Percentiles rank a stretch among this genome's conserved stretches.
Conservation (phyloP, 1,140 invertebrate genomes). For the Brachionus koreanus region DNA sequence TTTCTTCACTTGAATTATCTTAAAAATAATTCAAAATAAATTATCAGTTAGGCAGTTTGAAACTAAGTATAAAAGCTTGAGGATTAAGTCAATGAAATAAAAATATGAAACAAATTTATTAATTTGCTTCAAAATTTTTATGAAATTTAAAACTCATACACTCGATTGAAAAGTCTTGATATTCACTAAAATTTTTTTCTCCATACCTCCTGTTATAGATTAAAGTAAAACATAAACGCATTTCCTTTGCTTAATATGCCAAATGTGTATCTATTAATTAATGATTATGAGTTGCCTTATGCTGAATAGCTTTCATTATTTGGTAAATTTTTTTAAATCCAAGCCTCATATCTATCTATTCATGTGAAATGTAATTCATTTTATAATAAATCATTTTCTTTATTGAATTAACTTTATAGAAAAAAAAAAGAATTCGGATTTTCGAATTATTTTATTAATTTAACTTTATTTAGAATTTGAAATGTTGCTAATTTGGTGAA, state of each 20-base stretch:
- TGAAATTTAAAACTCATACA: constrained; percentile 11
- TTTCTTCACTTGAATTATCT: constrained; percentile 40
- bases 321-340: not conserved
- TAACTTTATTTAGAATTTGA: not conserved
- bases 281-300: constrained; percentile 4
- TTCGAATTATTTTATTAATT: not conserved
- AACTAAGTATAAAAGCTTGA: constrained; percentile 9
- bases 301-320: constrained; percentile 13
- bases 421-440: not conserved
- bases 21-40: constrained; percentile 33
- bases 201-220: not conserved
- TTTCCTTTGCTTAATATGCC: constrained; percentile 22
- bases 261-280: constrained; percentile 36
- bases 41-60: not conserved
- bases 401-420: not conserved
- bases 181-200: not conserved
- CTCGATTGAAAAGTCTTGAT: constrained; percentile 1
- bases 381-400: not conserved
- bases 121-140: not conserved
- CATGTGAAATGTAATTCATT: not conserved
- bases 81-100: not conserved
- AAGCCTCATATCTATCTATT: not conserved
- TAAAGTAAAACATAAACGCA: not conserved
- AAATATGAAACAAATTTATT: not conserved
- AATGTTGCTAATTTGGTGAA: not conserved